Evolutionary conservation across 2,888 invertebrate species (phyloP).

Genomic region (Agonopterix heracliana): DNA sequence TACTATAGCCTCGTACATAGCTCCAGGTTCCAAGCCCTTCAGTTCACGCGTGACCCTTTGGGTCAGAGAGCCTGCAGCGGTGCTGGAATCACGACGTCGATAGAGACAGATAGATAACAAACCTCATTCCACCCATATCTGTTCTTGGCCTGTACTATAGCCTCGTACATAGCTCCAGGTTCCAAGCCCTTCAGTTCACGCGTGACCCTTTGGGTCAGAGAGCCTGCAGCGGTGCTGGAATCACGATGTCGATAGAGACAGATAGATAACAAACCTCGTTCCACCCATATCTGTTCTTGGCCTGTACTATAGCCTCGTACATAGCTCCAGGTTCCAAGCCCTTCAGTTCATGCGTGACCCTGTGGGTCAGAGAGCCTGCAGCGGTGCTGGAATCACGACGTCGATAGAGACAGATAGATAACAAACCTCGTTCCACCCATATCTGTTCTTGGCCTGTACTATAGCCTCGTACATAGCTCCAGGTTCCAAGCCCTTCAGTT

Average conservation of each 20-base stretch:
- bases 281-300: conserved; percentile 85
- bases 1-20: conserved; percentile 84
- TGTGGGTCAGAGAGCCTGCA: no score
- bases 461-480: conserved; percentile 84
- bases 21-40: conserved; percentile 77
- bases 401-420: no score
- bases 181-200: conserved; percentile 81
- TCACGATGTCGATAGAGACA: conserved; percentile 62
- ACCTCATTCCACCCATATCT: conserved; percentile 84
- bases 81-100: conserved; percentile 74
- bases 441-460: conserved; percentile 84
- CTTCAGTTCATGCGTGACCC: no score
- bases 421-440: conserved; percentile 82
- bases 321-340: conserved; percentile 80
- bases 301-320: conserved; percentile 84
- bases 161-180: conserved; percentile 82
- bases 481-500: conserved; percentile 78
- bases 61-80: conserved; percentile 52
- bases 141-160: conserved; percentile 84
- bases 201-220: conserved; percentile 71
- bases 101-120: no score
- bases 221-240: conserved; percentile 61
- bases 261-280: conserved; percentile 64
- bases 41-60: conserved; percentile 80
- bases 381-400: no score